A percentile compares a stretch with the other conserved stretches of the same genome.
phyloP scores from a whole-genome alignment of 2,888 invertebrate species.

The Torymus tubicola region DNA sequence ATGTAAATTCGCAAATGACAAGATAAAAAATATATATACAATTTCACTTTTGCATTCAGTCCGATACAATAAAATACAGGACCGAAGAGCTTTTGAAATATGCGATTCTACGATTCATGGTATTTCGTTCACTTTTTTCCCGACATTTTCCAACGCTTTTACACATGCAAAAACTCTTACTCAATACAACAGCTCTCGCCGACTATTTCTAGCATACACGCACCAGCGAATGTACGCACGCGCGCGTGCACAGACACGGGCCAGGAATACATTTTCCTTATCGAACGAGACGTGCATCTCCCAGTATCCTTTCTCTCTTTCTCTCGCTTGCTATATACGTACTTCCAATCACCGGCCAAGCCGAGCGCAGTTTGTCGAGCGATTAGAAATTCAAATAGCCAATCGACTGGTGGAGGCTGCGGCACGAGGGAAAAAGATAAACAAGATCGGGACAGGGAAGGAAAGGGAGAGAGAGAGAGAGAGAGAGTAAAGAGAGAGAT shows the following conservation, averaged over 20 bases:
- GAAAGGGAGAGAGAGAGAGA: neutral
- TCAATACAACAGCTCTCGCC: too few relatives aligned
- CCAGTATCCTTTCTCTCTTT: neutral
- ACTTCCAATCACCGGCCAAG: constrained; percentile 18
- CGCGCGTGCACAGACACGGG: too few relatives aligned
- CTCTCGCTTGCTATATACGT: neutral
- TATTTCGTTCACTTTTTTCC: neutral
- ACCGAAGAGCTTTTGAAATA: neutral
- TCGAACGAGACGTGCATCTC: constrained; percentile 5
- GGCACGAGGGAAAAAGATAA: neutral
- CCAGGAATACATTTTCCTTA: neutral
- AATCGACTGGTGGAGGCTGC: constrained; percentile 3
- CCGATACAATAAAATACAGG: too few relatives aligned
- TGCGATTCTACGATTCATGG: neutral
- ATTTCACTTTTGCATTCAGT: too few relatives aligned
- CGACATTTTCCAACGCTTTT: too few relatives aligned
- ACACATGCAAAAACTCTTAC: too few relatives aligned
- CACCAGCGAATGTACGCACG: too few relatives aligned
- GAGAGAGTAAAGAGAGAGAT: neutral
- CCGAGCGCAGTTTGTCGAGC: constrained; percentile 19
- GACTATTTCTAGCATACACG: too few relatives aligned
- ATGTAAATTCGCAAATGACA: too few relatives aligned
- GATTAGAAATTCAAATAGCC: constrained; percentile 53
- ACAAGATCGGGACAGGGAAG: too few relatives aligned
- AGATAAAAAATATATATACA: too few relatives aligned